Evolutionary conservation across 2,888 invertebrate genomes (phyloP), one percentile per base, ranked within the genome.

Genomic region (Uloborus plumipes): DNA sequence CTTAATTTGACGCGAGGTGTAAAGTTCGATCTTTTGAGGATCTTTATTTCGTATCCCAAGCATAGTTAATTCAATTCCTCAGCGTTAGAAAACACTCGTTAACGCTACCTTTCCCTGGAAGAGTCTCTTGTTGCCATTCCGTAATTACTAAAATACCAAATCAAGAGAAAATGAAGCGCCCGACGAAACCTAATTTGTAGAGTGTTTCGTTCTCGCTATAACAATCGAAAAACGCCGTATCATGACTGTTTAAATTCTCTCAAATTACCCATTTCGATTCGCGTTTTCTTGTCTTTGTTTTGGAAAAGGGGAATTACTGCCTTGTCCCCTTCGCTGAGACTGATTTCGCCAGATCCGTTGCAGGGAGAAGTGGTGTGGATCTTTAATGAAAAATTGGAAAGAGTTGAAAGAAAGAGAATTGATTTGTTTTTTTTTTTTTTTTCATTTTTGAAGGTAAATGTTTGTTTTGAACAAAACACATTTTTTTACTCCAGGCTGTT

Each of bases 211-310:
- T 81, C 65, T 81, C 74, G 47, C 39, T 64, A 81, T 69, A 81
- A 81, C 74, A 81, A 75, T 75, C 74, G 80, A 74, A 81, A 81
- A 81, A 74, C 58, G 62, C 62, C 74, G 80, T 81, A 81, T 81
- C 80, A 81, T 81, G 74, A 70, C 55, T 81, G 80, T 81, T 81
- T 81, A 74, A 81, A 70, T 69, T 81, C 70, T 64, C 74, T 81
- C 67, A 69, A 80, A 80, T 81, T 81, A 74, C 74, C 59, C 58
- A 47, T 70, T 13, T 18, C 26, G 64, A 69, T 55, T 71, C 58
- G 20, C 77, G 51, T 65, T 58, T 74, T 39, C 59, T 66, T 47
- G 55, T 78, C 77, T 77, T 69, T 80, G 64, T 67, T 80, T 39
- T 55, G 62, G 59, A 58, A 53, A 61, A 53, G 79, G 72, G 62